phyloP scores from a whole-genome alignment of 2,797 vertebrate species.

The Masticophis lateralis region DNA sequence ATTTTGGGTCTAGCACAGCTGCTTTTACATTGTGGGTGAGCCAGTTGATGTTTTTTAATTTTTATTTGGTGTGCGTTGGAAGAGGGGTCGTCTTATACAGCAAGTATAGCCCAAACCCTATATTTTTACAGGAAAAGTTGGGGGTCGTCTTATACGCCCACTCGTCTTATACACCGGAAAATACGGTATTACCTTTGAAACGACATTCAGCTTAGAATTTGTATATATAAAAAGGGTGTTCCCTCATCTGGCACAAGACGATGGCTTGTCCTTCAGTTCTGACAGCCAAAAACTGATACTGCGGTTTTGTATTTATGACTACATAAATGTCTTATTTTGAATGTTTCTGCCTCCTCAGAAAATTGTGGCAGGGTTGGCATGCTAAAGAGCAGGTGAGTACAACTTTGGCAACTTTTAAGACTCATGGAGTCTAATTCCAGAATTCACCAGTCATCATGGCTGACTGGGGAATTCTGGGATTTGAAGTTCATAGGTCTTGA shows the following conservation, averaged over 20 bases:
- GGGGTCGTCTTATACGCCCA: too few relatives aligned
- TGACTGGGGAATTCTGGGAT: too few relatives aligned
- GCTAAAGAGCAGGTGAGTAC: not conserved
- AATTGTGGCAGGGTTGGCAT: not conserved
- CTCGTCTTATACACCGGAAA: too few relatives aligned
- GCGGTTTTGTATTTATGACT: not conserved
- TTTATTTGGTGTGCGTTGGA: too few relatives aligned
- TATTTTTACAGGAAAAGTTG: too few relatives aligned
- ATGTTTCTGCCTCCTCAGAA: not conserved
- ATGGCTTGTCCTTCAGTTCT: not conserved
- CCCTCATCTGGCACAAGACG: not conserved
- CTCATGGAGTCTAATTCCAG: not conserved
- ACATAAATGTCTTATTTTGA: not conserved
- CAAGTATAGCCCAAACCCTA: too few relatives aligned
- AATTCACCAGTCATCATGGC: not conserved
- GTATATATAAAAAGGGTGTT: not conserved
- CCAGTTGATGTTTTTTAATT: too few relatives aligned
- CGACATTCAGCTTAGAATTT: not conserved
- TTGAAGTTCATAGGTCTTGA: not conserved
- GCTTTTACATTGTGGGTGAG: too few relatives aligned
- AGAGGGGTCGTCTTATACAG: too few relatives aligned
- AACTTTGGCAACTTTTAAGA: not conserved
- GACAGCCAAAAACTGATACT: not conserved
- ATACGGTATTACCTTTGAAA: not conserved
- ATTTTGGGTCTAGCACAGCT: too few relatives aligned